Evolutionary conservation across 1,140 invertebrate species (phyloP), one percentile per base, ranked within the genome.

Genomic region (Aphelenchoides fujianensis): DNA sequence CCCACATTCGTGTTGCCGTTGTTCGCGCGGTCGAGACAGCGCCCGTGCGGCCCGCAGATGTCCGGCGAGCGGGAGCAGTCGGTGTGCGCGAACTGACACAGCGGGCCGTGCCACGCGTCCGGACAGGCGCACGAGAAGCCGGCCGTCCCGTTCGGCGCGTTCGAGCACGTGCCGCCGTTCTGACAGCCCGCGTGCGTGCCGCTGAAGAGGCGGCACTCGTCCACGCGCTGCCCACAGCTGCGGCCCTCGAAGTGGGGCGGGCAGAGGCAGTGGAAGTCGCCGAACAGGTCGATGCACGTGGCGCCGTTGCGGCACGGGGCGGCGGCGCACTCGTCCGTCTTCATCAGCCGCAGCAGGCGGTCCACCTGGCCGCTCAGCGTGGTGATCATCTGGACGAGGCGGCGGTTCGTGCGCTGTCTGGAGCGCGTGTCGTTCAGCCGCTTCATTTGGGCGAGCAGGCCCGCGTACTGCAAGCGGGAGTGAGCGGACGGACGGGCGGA

Each of bases 201-300:
- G 30, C 77, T 81, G 71, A 84, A 86, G 36, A 84, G 5, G 0
- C 35, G 69, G 68, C 82, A 83, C 66, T 83, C 82, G 69, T 83
- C 79, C 3, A 84, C 37, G 0, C 76, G 68, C 16, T 71, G 16
- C 67, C 82, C 78, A 63, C 82, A 83, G 31, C 61, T 5, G 5
- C 19, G 5, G 7, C 85, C 91, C 66, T 91, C 91, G 85, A 89
- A 94, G 30, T 92, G 92, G 0, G 89, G 88, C 53, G 88, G 88
- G 85, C 92, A 93, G 52, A 91, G 90, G 83, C 92, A 93, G 36
- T 83, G 80, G 74, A 85, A 87, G 68, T 86, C 85, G 31, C 79
- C 84, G 31, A 87, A 82, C 0, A 86, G 64, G 70, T 88, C 86
- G 31, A 87, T 84, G 70, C 87, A 88, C 9, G 85, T 87, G n/a